Conservation (phyloP, 2,797 vertebrate species). For the Sarcoramphus papa region DNA sequence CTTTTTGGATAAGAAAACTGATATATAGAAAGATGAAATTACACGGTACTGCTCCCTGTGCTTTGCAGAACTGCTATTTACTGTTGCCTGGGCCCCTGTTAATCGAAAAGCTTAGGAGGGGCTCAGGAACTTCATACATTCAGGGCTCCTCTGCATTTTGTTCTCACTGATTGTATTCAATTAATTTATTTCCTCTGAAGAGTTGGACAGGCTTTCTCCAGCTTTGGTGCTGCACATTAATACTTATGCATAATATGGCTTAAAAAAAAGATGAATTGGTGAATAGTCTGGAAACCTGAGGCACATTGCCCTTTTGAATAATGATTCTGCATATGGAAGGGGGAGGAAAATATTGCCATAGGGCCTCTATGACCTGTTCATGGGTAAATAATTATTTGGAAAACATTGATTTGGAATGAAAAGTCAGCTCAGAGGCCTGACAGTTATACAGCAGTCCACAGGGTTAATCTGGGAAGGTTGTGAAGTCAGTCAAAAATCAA, state of each 20-base stretch:
- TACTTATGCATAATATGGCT: background rate
- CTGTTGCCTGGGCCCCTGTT: background rate
- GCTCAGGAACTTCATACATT: background rate
- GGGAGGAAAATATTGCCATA: background rate
- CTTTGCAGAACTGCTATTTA: background rate
- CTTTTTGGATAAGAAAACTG: background rate
- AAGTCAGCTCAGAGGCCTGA: background rate
- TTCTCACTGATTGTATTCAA: background rate
- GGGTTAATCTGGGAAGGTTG: background rate
- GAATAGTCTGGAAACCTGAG: background rate
- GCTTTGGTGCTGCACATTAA: background rate
- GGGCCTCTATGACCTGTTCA: slow-evolving; percentile 3
- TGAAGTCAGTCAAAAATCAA: slow-evolving; percentile 10
- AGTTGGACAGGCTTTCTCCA: background rate
- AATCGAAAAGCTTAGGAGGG: background rate
- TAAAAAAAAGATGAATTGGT: slow-evolving; percentile 31
- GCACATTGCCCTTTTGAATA: slow-evolving; percentile 26
- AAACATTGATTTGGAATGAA: slow-evolving; percentile 41
- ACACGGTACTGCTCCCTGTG: background rate
- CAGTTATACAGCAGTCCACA: background rate
- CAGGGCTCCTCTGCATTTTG: background rate
- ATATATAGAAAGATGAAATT: background rate
- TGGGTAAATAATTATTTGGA: slow-evolving; percentile 41
- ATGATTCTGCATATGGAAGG: background rate
- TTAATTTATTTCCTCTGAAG: background rate